Evolutionary conservation across 1,140 invertebrate species (phyloP).

Genomic region (Atopsyche davidsoni): DNA sequence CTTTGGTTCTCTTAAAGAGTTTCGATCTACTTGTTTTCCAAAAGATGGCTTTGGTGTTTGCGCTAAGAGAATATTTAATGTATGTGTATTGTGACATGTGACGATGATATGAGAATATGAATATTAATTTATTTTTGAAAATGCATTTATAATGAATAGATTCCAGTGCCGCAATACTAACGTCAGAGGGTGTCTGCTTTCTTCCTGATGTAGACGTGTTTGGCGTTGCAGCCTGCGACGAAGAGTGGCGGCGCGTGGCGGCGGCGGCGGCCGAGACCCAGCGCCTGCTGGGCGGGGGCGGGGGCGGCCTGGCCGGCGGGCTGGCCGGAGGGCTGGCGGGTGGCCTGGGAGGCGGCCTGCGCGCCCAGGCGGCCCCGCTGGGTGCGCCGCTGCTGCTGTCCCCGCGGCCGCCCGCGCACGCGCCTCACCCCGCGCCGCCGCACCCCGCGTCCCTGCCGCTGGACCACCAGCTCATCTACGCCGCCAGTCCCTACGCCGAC

Average conservation of each 20-base stretch:
- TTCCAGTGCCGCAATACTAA: no score
- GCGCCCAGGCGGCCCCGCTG: constrained; percentile 71
- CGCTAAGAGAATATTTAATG: no score
- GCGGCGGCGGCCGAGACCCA: constrained; percentile 66
- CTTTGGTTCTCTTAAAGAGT: no score
- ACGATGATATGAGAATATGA: no score
- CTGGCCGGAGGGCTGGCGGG: constrained; percentile 68
- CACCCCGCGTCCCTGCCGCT: constrained; percentile 56
- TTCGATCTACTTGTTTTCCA: no score
- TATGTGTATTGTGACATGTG: no score
- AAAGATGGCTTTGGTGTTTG: no score
- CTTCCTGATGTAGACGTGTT: neutral
- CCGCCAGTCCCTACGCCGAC: constrained; percentile 67
- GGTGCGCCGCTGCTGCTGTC: constrained; percentile 66
- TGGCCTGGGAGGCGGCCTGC: constrained; percentile 80
- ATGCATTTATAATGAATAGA: no score
- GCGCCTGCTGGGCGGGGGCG: constrained; percentile 59
- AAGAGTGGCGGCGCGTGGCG: constrained; percentile 72
- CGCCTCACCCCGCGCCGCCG: constrained; percentile 52
- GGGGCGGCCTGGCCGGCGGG: constrained; percentile 59
- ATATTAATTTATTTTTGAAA: no score
- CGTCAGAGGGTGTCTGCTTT: no score
- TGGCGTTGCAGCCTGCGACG: constrained; percentile 43
- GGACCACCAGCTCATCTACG: constrained; percentile 68
- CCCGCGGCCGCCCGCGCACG: constrained; percentile 52